phyloP scores from a whole-genome alignment of 2,797 vertebrate species.

The Geotrypetes seraphini region DNA sequence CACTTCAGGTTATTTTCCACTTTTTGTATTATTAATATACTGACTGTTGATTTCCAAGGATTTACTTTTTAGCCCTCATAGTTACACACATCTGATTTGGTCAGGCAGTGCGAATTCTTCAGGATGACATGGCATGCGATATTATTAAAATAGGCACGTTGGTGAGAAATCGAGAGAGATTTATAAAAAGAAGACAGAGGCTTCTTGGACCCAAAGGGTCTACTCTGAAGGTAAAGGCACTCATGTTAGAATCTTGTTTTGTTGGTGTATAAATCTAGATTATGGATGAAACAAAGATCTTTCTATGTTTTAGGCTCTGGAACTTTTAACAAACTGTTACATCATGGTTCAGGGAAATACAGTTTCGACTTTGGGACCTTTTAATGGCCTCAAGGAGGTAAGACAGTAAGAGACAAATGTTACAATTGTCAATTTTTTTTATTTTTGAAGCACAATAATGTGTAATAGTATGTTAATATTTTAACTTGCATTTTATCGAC shows the following conservation, averaged over 20 bases:
- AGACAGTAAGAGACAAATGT: constrained; percentile 6
- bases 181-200: constrained; percentile 85
- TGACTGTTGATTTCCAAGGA: too few species aligned
- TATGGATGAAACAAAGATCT: neutral
- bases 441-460: too few species aligned
- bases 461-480: too few species aligned
- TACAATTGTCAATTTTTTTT: too few species aligned
- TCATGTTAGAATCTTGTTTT: too few species aligned
- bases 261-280: neutral
- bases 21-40: too few species aligned
- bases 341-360: constrained; percentile 97
- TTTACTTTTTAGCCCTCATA: too few species aligned
- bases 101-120: constrained; percentile 83
- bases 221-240: constrained; percentile 86
- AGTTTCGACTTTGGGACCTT: constrained; percentile 84
- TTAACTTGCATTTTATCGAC: too few species aligned
- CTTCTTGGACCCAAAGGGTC: constrained; percentile 93
- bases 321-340: constrained; percentile 87
- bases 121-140: constrained; percentile 89
- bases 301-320: constrained; percentile 65
- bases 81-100: too few species aligned
- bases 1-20: too few species aligned
- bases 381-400: constrained; percentile 86
- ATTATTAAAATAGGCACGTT: constrained; percentile 91
- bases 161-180: constrained; percentile 85